Evolutionary conservation across 92 coral and sea anemone genomes (phyloP).

Genomic region (Virgularia gustaviana): DNA sequence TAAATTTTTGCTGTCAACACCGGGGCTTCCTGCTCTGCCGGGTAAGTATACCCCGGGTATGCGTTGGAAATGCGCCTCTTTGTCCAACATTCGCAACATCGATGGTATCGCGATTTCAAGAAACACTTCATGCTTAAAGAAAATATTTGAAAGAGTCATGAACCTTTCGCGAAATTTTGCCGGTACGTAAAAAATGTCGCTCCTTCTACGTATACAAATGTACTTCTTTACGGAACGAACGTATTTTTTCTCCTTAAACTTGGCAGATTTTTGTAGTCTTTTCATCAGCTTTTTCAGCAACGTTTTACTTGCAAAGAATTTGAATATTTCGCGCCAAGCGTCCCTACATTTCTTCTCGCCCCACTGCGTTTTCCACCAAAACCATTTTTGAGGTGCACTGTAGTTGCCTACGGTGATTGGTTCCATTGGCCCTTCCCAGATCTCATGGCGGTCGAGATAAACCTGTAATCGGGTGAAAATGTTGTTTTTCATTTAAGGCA

Average conservation of each 20-base stretch:
- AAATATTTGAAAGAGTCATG: constrained; percentile 59
- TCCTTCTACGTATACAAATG: constrained; percentile 69
- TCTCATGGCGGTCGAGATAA: constrained; percentile 48
- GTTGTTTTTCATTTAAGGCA: no score
- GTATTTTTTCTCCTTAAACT: no score
- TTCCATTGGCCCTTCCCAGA: constrained; percentile 78
- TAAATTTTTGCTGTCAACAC: constrained; percentile 59
- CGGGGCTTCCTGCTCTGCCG: constrained; percentile 65
- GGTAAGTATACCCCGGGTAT: constrained; percentile 82
- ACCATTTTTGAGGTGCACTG: constrained; percentile 58
- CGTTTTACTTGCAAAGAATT: neutral
- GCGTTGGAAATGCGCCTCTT: constrained; percentile 51
- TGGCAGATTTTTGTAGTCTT: constrained; percentile 54
- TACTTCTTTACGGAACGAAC: no score
- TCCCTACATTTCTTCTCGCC: constrained; percentile 70
- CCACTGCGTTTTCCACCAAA: constrained; percentile 79
- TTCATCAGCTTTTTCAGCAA: constrained; percentile 24
- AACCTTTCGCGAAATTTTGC: constrained; percentile 56
- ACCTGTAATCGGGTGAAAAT: no score
- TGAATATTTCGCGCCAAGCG: constrained; percentile 59
- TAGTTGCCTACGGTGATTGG: constrained; percentile 51
- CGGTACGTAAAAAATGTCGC: constrained; percentile 79
- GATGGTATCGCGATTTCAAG: constrained; percentile 87
- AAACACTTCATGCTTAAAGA: constrained; percentile 72
- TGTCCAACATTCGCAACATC: constrained; percentile 70